Evolutionary conservation across 2,797 vertebrate genomes (phyloP).

Genomic region (Mormyrops boulengeri): DNA sequence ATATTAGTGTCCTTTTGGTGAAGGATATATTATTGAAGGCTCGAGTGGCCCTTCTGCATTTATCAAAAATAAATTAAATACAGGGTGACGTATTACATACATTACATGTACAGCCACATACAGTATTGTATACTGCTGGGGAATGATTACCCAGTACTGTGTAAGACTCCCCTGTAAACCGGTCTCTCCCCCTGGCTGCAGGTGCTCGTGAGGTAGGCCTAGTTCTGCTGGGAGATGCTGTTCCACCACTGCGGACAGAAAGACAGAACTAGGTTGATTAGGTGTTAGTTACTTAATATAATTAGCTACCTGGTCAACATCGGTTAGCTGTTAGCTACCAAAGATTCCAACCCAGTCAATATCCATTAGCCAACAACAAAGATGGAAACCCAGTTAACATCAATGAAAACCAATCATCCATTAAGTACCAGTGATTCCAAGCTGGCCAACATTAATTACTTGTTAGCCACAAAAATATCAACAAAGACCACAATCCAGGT

Average conservation of each 20-base stretch:
- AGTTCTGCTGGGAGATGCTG: constrained; percentile 76
- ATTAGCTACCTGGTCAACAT: background rate
- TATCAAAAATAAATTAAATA: background rate
- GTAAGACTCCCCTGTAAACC: constrained; percentile 88
- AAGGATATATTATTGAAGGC: background rate
- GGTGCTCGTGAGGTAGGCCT: constrained; percentile 51
- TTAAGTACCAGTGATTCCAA: background rate
- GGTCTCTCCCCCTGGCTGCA: constrained; percentile 67
- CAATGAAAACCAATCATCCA: background rate
- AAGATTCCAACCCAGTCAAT: background rate
- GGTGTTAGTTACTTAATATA: background rate
- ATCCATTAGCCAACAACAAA: background rate
- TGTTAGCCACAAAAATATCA: background rate
- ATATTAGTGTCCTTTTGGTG: background rate
- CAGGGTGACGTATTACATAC: background rate
- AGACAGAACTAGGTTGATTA: background rate
- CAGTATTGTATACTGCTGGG: background rate
- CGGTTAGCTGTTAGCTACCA: background rate
- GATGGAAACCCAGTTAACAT: background rate
- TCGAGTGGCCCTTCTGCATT: background rate
- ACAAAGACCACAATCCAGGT: background rate
- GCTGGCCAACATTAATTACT: background rate
- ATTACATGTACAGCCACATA: background rate
- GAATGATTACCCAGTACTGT: constrained; percentile 78
- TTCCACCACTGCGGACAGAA: constrained; percentile 62